Evolutionary conservation across 2,797 vertebrate genomes (phyloP), one percentile per base, ranked within the genome.

Genomic region (Microtus californicus): DNA sequence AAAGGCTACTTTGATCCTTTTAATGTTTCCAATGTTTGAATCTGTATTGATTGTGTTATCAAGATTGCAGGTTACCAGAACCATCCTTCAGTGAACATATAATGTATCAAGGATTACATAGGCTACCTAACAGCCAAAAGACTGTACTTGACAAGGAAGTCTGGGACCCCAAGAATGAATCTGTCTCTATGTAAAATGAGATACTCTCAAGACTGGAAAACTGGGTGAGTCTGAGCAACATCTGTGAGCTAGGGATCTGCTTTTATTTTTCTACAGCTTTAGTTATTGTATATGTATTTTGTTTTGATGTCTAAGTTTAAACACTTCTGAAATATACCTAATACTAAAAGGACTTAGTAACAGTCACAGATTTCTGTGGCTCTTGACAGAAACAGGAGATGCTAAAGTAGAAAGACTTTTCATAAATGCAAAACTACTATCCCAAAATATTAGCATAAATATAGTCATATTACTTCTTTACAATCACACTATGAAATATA

Each of bases 361-460:
- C 59, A 0, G 11, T 48, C 51, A 89, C 1, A 86, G 93, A 86
- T 2, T 87, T 37, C 13, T 87, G 17, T 79, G 34, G 87, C 8
- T 95, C 73, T 85, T 91, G 29, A 48, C 65, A 85, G 37, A 83
- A 89, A 73, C 40, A 87, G 87, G 93, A 95, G 87, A 61, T 86
- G 11, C 3, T 69, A 14, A 0, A 69, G 13, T 40, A 78, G 9
- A 88, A 71, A 65, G 6, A 80, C 45, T 91, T 93, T 77, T 29
- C 1, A 31, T 56, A 27, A 5, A 31, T 67, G 74, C 81, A 89
- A 14, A 5, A 79, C 8, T 34, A 80, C 6, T n/a, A 43, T 80
- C 90, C 51, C 15, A 69, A 90, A 96, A 85, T 8, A 40, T 79
- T 54, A 59, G 14, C 14, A 71, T 54, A 76, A 43, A 59, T 1